Evolutionary conservation across 2,888 invertebrate genomes (phyloP).

Genomic region (Nemapogon koenigi): DNA sequence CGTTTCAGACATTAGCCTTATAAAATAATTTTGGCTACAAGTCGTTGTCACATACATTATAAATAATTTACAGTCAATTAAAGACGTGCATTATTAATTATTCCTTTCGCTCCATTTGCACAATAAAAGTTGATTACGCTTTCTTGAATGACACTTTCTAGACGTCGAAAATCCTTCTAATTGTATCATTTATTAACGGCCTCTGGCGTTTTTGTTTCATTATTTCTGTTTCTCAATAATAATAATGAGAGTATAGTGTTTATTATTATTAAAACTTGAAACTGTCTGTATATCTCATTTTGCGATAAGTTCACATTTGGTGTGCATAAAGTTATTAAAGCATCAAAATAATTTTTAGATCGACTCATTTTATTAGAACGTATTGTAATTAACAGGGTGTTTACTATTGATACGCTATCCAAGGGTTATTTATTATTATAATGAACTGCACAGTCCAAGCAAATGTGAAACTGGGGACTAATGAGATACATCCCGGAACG

Average conservation of each 20-base stretch:
- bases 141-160: slow-evolving; percentile 33
- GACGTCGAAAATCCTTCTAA: slow-evolving; percentile 38
- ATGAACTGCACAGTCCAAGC: slow-evolving; percentile 7
- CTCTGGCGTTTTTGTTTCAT: too few species aligned
- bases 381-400: too few species aligned
- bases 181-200: too few species aligned
- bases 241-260: too few species aligned
- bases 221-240: too few species aligned
- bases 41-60: background rate
- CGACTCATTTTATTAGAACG: too few species aligned
- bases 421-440: slow-evolving; percentile 5
- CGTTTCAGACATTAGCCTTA: background rate
- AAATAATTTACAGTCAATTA: background rate
- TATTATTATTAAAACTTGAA: too few species aligned
- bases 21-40: background rate
- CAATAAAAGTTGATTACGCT: slow-evolving; percentile 49
- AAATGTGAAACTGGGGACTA: background rate
- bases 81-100: background rate
- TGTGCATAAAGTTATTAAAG: too few species aligned
- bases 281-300: too few species aligned
- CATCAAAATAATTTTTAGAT: too few species aligned
- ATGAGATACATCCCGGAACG: background rate
- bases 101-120: slow-evolving; percentile 23
- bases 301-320: too few species aligned
- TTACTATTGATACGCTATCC: too few species aligned